Evolutionary conservation across 2,888 invertebrate species (phyloP).

Genomic region (Drosophila koepferae): DNA sequence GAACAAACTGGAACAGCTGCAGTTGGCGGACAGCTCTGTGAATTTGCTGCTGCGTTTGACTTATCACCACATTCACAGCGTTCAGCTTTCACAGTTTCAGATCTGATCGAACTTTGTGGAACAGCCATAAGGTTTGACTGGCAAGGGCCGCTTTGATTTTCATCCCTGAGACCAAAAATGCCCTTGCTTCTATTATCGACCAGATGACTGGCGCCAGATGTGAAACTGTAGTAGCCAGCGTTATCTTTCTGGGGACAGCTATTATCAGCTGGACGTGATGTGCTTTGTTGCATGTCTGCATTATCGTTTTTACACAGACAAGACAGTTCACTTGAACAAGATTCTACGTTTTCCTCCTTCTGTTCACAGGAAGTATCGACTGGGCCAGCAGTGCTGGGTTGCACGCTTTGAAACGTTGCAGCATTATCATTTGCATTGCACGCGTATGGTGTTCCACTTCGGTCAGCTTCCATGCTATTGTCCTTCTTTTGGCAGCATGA

Average conservation of each 20-base stretch:
- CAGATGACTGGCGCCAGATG: not conserved
- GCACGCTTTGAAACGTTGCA: not conserved
- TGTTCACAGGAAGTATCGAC: not conserved
- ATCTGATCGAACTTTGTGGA: not conserved
- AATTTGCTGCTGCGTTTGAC: not conserved
- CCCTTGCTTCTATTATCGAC: not conserved
- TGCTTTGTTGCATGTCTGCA: not conserved
- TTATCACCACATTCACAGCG: not conserved
- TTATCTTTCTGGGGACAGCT: not conserved
- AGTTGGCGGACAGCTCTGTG: not conserved
- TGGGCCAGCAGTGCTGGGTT: not conserved
- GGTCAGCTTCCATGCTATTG: not conserved
- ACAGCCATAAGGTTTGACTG: not conserved
- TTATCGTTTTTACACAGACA: not conserved
- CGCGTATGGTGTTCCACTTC: not conserved
- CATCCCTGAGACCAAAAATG: not conserved
- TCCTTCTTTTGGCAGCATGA: not conserved
- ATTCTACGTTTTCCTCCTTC: not conserved
- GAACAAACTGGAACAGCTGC: not conserved
- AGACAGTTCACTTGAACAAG: not conserved
- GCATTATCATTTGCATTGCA: not conserved
- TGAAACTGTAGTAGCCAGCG: not conserved
- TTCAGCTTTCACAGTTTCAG: not conserved
- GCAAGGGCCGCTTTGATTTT: not conserved
- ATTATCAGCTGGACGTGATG: not conserved